Base-by-base conservation (phyloP, 2,888 invertebrate species). In the Bhutanitis thaidina region DNA sequence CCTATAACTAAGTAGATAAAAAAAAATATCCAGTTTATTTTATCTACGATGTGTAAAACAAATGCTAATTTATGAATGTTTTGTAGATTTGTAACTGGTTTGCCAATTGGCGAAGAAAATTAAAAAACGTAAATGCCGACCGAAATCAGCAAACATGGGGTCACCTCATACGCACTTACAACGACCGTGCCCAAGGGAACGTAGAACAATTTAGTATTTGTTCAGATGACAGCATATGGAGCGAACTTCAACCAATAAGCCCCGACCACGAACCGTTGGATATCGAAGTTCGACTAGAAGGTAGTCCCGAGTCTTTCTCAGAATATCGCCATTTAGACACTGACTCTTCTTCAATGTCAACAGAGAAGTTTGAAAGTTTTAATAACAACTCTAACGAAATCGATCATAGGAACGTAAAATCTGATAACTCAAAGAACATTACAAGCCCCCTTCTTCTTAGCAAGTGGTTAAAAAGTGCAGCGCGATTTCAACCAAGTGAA, bases 131-230 rank as follows among this genome's bases (percentile, higher is more conserved):
- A 0, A 93, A 93, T 57, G 90, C 90, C 36, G 93, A 94, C 65
- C 91, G 92, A 43, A 91, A 92, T 54, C 91, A 92, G 62, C 92
- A 92, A 64, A 94, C 94, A 0, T 94, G 94, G 94, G 93, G 94
- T 1, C 93, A 94, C 70, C 86, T 94, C 4, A 94, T 93, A 52
- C 92, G 92, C 62, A 92, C 93, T 8, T 94, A 94, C 80, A 94
- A 94, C 71, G 91, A 91, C 56, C 93, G 93, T 59, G 94, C 94
- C 0, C 92, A 93, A 55, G 94, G 94, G 9, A 95, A 94, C 74
- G 94, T 94, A 5, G 94, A 95, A 67, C 94, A 94, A 70, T 94
- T 94, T 74, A 94, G 94, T 74, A 94, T 94, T 62, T 93, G 93
- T 59, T 94, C 94, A 0, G 93, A 93, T 54, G 94, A 94, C 71